A percentile compares a stretch with the other conserved stretches of the same genome.
Conservation (phyloP, 1,140 invertebrate species). For the Drosophila triauraria region DNA sequence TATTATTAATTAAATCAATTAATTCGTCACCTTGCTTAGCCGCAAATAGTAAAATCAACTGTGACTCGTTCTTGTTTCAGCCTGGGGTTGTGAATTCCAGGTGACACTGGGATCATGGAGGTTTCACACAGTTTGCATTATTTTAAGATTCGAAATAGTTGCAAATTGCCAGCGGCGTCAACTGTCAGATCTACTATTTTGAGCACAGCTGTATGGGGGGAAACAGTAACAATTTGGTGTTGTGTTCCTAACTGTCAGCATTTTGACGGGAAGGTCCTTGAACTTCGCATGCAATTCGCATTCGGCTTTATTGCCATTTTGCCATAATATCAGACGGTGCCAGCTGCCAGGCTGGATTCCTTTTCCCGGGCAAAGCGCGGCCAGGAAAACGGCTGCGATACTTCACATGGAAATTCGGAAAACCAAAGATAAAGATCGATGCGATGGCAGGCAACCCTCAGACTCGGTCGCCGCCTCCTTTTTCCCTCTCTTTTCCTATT, state of each 20-base stretch:
- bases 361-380: conserved; percentile 21
- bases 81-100: too few species aligned
- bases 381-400: conserved; percentile 10
- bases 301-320: conserved; percentile 22
- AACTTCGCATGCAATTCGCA: conserved; percentile 43
- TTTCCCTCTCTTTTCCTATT: background rate
- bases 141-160: background rate
- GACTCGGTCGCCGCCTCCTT: conserved; percentile 3
- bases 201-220: background rate
- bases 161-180: background rate
- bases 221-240: conserved; percentile 24
- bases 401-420: conserved; percentile 37
- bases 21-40: too few species aligned
- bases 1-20: too few species aligned
- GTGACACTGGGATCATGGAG: too few species aligned
- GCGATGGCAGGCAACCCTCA: conserved; percentile 12
- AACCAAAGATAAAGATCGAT: conserved; percentile 47
- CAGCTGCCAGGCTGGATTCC: conserved; percentile 30
- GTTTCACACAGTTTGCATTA: too few species aligned
- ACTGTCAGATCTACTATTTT: background rate
- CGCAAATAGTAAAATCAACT: too few species aligned
- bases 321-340: conserved; percentile 12
- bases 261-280: conserved; percentile 51
- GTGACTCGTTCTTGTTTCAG: too few species aligned
- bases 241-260: conserved; percentile 40